Conservation (phyloP, 2,113 vertebrate genomes). For the Morone saxatilis region DNA sequence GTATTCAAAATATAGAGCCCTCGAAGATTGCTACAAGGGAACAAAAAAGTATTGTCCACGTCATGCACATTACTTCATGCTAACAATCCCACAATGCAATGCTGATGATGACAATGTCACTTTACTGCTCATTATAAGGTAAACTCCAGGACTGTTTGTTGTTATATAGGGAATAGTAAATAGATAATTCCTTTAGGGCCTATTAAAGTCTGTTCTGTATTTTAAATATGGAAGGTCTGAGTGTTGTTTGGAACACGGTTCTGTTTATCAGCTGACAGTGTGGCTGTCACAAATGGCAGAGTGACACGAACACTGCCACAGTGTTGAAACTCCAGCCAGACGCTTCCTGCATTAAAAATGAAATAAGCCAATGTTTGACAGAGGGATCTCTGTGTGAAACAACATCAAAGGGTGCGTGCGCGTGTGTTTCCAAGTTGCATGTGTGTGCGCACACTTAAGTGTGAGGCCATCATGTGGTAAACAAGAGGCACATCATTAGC, state of each 20-base stretch:
- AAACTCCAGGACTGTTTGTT: neutral
- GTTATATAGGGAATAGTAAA: neutral
- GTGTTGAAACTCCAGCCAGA: conserved; percentile 21
- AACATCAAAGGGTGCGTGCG: conserved; percentile 25
- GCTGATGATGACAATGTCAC: too few relatives aligned
- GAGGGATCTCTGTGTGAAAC: conserved; percentile 3
- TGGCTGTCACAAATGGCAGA: conserved; percentile 2
- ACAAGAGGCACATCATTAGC: conserved; percentile 62
- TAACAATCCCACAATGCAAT: neutral
- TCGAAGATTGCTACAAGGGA: neutral
- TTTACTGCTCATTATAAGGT: neutral
- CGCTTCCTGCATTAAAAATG: conserved; percentile 31
- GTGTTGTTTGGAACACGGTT: neutral
- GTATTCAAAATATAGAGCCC: neutral
- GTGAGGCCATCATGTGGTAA: conserved; percentile 20
- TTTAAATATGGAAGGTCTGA: neutral
- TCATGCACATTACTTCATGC: neutral
- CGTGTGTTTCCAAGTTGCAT: neutral
- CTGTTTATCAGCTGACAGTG: conserved; percentile 20
- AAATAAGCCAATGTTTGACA: conserved; percentile 17
- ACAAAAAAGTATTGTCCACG: neutral
- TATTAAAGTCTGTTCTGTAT: neutral
- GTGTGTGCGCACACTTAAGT: neutral
- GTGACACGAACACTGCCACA: conserved; percentile 9
- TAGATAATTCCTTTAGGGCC: neutral